Base-by-base conservation (phyloP, 2,888 invertebrate species). In the Morinoia aosen region DNA sequence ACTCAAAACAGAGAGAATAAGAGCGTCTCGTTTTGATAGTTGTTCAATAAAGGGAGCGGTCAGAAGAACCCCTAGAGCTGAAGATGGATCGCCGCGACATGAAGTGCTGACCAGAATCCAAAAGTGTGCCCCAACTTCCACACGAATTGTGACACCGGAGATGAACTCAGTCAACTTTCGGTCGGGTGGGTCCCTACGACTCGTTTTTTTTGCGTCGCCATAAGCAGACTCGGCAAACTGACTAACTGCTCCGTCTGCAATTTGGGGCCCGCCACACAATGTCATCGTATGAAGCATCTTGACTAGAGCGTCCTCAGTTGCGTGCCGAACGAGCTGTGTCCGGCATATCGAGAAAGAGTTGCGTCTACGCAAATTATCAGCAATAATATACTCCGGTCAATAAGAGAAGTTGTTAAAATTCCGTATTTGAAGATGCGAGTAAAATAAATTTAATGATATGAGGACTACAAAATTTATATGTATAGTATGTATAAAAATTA, bases 21-120 rank as follows among this genome's bases (percentile, higher is more conserved):
- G 33, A 33, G 10, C 33, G 19, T 76, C 76, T 7, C 90, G 93
- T 57, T 93, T 56, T 57, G 93, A 93, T 57, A 93, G 93, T 57
- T 93, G 93, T 93, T 57, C 93, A 93, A 93, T 93, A 93, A 93
- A 57, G 57, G 57, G 57, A 93, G 93, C 93, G 93, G 93, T 93
- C 93, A 93, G 58, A 56, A 33, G 48, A 33, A 57, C n/a, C 40
- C 48, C 93, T 33, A 57, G 93, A 90, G 93, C 57, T 48, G 56
- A 93, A 93, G 93, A 93, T 57, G 93, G 93, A 93, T 93, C 56
- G 58, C 93, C 93, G 11, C 25, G 93, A 93, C 57, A 48, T 57
- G 57, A 93, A 48, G 58, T 33, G 57, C 48, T 57, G 57, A 57
- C 56, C 93, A 33, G 93, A 56, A 93, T 93, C 57, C 93, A 56